phyloP scores from a whole-genome alignment of 2,113 vertebrate genomes.

The Epinephelus moara region DNA sequence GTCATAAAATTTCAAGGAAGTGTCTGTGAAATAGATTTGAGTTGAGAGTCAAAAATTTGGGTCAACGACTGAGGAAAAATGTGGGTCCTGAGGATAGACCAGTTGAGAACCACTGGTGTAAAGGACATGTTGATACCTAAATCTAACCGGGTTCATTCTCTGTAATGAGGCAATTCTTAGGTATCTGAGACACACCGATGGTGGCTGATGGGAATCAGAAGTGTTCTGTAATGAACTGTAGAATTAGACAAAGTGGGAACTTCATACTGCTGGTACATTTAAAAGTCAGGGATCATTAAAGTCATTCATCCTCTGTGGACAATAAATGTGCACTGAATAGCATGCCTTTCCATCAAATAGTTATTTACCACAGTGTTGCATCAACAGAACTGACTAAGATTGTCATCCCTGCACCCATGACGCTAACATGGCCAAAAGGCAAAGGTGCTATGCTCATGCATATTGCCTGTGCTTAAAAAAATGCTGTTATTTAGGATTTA shows the following conservation, averaged over 20 bases:
- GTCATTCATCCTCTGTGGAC: background rate
- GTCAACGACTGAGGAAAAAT: too few species aligned
- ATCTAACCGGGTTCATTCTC: too few species aligned
- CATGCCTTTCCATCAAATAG: background rate
- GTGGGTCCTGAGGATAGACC: too few species aligned
- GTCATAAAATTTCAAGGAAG: too few species aligned
- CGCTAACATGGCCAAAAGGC: background rate
- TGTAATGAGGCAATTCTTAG: too few species aligned
- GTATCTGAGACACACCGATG: too few species aligned
- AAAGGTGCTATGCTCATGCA: background rate
- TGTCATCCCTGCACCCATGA: too few species aligned
- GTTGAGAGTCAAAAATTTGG: too few species aligned
- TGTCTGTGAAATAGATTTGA: too few species aligned
- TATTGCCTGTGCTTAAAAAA: background rate
- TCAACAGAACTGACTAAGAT: background rate
- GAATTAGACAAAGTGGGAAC: too few species aligned
- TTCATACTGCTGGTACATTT: background rate
- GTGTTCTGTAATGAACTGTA: background rate
- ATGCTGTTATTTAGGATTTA: background rate
- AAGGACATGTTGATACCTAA: too few species aligned
- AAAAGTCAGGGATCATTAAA: constrained; percentile 5
- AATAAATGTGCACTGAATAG: background rate
- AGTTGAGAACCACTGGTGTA: too few species aligned
- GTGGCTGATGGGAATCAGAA: background rate
- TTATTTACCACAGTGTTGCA: background rate